Evolutionary conservation across 2,797 vertebrate species (phyloP).

Genomic region (Semaprochilodus insignis): DNA sequence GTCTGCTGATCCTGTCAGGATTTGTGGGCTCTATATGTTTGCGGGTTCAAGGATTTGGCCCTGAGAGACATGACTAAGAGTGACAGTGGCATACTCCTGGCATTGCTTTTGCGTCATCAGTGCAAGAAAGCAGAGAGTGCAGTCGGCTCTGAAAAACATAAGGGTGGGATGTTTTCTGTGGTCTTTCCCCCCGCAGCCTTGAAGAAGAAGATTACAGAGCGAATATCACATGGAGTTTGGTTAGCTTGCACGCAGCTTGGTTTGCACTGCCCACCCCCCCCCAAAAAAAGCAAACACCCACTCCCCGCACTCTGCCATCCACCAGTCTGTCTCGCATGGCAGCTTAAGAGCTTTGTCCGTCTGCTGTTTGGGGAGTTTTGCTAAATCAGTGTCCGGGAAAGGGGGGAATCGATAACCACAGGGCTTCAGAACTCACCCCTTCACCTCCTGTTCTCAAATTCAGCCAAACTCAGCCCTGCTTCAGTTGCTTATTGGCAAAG

Average conservation of each 20-base stretch:
- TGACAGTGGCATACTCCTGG: neutral
- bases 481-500: neutral
- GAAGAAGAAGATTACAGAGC: neutral
- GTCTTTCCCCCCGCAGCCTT: neutral
- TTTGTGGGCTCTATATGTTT: neutral
- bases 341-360: constrained; percentile 35
- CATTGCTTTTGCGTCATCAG: neutral
- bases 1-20: neutral
- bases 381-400: constrained; percentile 27
- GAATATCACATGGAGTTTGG: constrained; percentile 16
- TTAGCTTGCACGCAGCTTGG: constrained; percentile 21
- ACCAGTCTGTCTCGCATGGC: constrained; percentile 12
- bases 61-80: neutral
- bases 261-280: neutral
- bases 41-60: neutral
- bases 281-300: neutral
- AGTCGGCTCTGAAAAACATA: constrained; percentile 13
- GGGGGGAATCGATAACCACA: constrained; percentile 29
- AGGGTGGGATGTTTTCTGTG: neutral
- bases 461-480: constrained; percentile 14
- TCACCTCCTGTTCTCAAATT: constrained; percentile 9
- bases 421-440: constrained; percentile 1
- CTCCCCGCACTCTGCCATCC: constrained; percentile 2
- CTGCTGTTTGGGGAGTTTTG: constrained; percentile 32
- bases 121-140: neutral